Percentiles rank a stretch among this genome's conserved stretches.
Conservation (phyloP, 2,113 vertebrate species). For the Euleptes europaea region DNA sequence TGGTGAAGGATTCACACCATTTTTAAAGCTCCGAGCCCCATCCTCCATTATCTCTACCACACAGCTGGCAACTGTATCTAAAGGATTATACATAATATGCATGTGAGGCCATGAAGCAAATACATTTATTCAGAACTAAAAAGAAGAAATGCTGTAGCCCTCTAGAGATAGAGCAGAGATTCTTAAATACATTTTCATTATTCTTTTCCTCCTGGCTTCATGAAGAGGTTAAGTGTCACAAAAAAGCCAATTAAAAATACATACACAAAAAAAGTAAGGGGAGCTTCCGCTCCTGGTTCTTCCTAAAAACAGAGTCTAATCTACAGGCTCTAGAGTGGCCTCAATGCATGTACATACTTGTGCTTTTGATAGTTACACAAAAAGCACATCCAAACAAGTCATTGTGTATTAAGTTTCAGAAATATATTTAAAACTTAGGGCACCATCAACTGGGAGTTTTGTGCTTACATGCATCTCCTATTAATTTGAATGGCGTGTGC, state of each 20-base stretch:
- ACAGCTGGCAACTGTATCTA: constrained; percentile 92
- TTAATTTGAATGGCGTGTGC: not conserved
- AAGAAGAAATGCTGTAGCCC: constrained; percentile 55
- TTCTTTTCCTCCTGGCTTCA: constrained; percentile 51
- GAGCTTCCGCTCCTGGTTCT: not conserved
- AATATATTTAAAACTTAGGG: not conserved
- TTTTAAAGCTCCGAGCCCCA: constrained; percentile 74
- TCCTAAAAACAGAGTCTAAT: not conserved
- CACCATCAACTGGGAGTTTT: not conserved
- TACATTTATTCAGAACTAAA: constrained; percentile 55
- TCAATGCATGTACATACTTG: not conserved
- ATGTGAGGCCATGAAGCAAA: constrained; percentile 56
- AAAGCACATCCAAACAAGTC: not conserved
- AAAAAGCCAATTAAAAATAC: constrained; percentile 4
- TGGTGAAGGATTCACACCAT: constrained; percentile 57
- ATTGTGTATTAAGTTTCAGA: not conserved
- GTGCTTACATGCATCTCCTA: not conserved
- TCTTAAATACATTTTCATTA: constrained; percentile 51
- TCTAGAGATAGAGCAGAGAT: constrained; percentile 55
- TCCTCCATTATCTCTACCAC: constrained; percentile 87
- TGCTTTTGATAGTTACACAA: constrained; percentile 1
- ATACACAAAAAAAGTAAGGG: not conserved
- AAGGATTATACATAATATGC: constrained; percentile 87
- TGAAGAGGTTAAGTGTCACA: constrained; percentile 48
- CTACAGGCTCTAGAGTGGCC: not conserved